Evolutionary conservation across 2,888 invertebrate genomes (phyloP).

Genomic region (Cyaniris semiargus): DNA sequence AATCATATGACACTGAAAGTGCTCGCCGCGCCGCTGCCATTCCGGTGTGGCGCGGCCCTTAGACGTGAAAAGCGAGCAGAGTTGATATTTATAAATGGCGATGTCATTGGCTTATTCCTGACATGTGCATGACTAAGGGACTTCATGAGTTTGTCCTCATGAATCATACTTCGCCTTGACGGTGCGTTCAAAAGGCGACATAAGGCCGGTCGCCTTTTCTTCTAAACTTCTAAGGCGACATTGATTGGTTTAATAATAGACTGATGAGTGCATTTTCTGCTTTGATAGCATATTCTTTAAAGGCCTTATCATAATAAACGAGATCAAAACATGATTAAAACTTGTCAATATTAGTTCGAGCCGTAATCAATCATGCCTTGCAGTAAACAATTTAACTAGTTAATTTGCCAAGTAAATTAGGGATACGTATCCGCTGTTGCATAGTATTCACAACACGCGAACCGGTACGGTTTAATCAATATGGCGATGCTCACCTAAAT

Average conservation of each 20-base stretch:
- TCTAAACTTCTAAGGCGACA: background rate
- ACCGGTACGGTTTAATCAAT: slow-evolving; percentile 15
- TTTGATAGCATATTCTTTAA: background rate
- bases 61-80: slow-evolving; percentile 6
- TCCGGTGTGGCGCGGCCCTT: no score
- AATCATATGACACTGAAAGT: no score
- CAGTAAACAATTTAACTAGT: background rate
- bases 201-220: slow-evolving; percentile 2
- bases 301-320: background rate
- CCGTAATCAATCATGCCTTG: slow-evolving; percentile 2
- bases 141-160: slow-evolving; percentile 23
- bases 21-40: no score
- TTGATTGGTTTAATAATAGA: background rate
- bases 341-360: background rate
- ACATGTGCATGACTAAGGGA: slow-evolving; percentile 29
- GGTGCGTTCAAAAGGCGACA: background rate
- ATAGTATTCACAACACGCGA: background rate
- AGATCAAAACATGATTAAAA: background rate
- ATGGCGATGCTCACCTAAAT: background rate
- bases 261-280: background rate
- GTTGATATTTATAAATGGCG: slow-evolving; percentile 22
- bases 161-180: slow-evolving; percentile 17
- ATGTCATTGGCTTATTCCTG: background rate
- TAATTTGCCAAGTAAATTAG: slow-evolving; percentile 17
- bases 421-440: slow-evolving; percentile 30